Percentiles rank a stretch among this genome's conserved stretches.
These are phyloP conservation scores for Hirtodrosophila histrioides DNA, from an alignment of 2,888 invertebrate species.

Conservation along the genomic window DNA sequence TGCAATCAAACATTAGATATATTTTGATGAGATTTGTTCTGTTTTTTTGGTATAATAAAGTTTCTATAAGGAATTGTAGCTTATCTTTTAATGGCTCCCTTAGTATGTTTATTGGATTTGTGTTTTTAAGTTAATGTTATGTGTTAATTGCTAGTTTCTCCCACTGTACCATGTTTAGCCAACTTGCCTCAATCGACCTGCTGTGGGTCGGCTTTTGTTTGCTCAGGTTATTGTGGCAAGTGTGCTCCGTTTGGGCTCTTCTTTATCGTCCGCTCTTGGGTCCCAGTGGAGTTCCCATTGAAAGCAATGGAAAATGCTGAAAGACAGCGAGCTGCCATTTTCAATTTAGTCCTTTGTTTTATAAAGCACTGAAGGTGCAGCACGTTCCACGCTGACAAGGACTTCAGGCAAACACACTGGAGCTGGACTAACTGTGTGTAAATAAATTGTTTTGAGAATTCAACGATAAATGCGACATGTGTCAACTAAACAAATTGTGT, in stretches of 20 bases:
- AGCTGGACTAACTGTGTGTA: not conserved
- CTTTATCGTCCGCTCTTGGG: not conserved
- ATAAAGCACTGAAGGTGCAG: slow-evolving; percentile 14
- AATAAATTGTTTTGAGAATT: slow-evolving; percentile 16
- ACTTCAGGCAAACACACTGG: slow-evolving; percentile 4
- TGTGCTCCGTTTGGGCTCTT: slow-evolving; percentile 9
- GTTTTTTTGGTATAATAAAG: too few species aligned
- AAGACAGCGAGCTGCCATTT: slow-evolving; percentile 40
- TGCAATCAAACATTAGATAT: too few species aligned
- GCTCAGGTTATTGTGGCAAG: slow-evolving; percentile 32
- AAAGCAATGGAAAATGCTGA: slow-evolving; percentile 16
- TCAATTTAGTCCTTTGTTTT: slow-evolving; percentile 53
- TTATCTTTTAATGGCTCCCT: too few species aligned
- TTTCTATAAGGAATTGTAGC: too few species aligned
- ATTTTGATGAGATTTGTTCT: too few species aligned
- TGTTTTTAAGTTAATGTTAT: too few species aligned
- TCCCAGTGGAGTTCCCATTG: slow-evolving; percentile 17
- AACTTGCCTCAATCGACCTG: not conserved
- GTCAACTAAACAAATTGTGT: not conserved
- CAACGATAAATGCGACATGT: not conserved
- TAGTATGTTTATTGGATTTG: too few species aligned
- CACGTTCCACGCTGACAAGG: not conserved
- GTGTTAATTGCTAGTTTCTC: not conserved
- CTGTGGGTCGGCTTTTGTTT: slow-evolving; percentile 26
- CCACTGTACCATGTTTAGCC: not conserved